Evolutionary conservation across 2,888 invertebrate species (phyloP).

Genomic region (Augiades crinisus): DNA sequence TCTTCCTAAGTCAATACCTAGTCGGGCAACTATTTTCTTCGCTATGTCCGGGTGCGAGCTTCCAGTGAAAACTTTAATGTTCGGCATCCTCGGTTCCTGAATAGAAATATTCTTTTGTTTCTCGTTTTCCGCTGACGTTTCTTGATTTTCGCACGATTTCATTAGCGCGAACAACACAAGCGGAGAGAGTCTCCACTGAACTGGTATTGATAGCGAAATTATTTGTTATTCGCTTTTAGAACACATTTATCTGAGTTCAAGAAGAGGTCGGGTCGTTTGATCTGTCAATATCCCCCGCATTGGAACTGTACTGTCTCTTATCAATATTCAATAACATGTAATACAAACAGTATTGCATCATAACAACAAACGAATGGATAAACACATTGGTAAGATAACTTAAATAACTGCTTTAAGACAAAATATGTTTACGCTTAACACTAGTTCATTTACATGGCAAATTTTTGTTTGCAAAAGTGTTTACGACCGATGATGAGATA

Average conservation of each 20-base stretch:
- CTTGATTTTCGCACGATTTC: constrained; percentile 51
- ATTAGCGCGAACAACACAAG: constrained; percentile 48
- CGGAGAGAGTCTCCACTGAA: constrained; percentile 46
- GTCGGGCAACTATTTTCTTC: constrained; percentile 95
- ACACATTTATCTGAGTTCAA: constrained; percentile 67
- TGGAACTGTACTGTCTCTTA: constrained; percentile 48
- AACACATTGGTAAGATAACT: neutral
- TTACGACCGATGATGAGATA: no score
- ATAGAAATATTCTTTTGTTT: constrained; percentile 39
- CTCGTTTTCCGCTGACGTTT: constrained; percentile 38
- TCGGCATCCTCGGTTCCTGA: constrained; percentile 90
- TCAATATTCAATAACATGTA: constrained; percentile 32
- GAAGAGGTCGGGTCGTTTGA: constrained; percentile 54
- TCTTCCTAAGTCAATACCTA: constrained; percentile 97
- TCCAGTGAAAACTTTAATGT: constrained; percentile 99
- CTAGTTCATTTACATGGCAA: neutral
- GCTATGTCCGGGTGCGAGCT: constrained; percentile 98
- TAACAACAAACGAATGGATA: constrained; percentile 28
- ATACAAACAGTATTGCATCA: constrained; percentile 36
- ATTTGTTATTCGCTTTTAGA: constrained; percentile 51
- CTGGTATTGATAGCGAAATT: constrained; percentile 48
- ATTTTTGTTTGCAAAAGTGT: no score
- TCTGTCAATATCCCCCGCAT: constrained; percentile 52
- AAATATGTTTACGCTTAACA: neutral
- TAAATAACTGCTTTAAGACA: neutral